A percentile compares a stretch with the other conserved stretches of the same genome.
These are phyloP conservation scores for Clitarchus hookeri DNA, from an alignment of 2,888 invertebrate species.

Conservation along the genomic window DNA sequence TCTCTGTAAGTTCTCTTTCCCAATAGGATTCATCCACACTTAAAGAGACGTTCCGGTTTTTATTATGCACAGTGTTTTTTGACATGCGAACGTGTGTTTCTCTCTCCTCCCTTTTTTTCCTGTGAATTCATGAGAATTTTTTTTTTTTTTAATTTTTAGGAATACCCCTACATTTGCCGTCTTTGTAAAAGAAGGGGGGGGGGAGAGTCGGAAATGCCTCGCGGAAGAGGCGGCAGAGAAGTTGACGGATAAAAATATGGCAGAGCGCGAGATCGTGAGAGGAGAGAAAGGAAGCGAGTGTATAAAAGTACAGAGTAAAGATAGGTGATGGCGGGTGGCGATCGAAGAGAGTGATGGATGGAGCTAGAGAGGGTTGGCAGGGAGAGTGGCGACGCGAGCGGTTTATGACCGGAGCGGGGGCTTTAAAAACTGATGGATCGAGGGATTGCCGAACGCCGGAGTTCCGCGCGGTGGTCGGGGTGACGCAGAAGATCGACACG, in stretches of 20 bases:
- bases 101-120: too few relatives aligned
- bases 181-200: too few relatives aligned
- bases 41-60: too few relatives aligned
- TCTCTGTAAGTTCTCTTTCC: background rate
- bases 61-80: too few relatives aligned
- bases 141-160: too few relatives aligned
- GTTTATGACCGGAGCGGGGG: background rate
- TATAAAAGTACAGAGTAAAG: background rate
- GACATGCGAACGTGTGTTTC: too few relatives aligned
- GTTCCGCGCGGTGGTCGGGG: too few relatives aligned
- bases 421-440: background rate
- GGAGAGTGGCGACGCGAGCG: background rate
- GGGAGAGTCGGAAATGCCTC: too few relatives aligned
- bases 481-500: too few relatives aligned
- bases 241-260: background rate
- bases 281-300: background rate
- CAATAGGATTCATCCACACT: background rate
- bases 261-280: background rate
- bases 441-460: background rate
- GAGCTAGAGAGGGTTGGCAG: background rate
- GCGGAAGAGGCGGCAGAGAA: too few relatives aligned
- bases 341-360: background rate
- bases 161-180: too few relatives aligned
- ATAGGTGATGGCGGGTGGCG: background rate
- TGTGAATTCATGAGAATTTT: too few relatives aligned